Evolutionary conservation across 2,113 vertebrate species (phyloP).

Genomic region (Aleadryas rufinucha): DNA sequence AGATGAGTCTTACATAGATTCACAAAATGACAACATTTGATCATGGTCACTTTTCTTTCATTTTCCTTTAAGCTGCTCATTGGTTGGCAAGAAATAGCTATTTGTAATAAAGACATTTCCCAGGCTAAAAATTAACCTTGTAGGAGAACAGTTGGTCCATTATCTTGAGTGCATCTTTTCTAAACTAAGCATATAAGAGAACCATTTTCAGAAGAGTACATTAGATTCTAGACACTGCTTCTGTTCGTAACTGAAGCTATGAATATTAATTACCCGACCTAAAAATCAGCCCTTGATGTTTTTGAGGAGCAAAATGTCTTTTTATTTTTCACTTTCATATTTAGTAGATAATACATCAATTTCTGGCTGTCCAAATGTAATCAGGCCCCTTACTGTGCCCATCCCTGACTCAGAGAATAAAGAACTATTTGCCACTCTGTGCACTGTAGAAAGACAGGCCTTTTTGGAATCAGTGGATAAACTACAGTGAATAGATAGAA

Average conservation of each 20-base stretch:
- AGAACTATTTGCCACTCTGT: not conserved
- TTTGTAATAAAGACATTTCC: not conserved
- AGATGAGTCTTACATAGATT: not conserved
- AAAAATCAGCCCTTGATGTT: not conserved
- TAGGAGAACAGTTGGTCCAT: not conserved
- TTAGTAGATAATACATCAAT: not conserved
- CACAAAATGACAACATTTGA: not conserved
- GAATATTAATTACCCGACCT: not conserved
- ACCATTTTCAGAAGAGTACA: not conserved
- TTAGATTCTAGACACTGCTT: not conserved
- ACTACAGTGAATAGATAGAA: not conserved
- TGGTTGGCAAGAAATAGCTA: not conserved
- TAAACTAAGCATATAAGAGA: not conserved
- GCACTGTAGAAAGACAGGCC: not conserved
- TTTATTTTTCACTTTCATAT: not conserved
- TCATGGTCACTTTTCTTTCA: not conserved
- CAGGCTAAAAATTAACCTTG: constrained; percentile 19
- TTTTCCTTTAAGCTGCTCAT: not conserved
- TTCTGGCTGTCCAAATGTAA: not conserved
- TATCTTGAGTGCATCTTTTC: constrained; percentile 4
- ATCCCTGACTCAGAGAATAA: not conserved
- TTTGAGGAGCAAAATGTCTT: not conserved
- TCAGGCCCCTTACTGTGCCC: not conserved
- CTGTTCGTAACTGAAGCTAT: not conserved
- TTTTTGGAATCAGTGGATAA: not conserved